phyloP scores from a whole-genome alignment of 2,888 invertebrate genomes.

The Esperia sulphurella region DNA sequence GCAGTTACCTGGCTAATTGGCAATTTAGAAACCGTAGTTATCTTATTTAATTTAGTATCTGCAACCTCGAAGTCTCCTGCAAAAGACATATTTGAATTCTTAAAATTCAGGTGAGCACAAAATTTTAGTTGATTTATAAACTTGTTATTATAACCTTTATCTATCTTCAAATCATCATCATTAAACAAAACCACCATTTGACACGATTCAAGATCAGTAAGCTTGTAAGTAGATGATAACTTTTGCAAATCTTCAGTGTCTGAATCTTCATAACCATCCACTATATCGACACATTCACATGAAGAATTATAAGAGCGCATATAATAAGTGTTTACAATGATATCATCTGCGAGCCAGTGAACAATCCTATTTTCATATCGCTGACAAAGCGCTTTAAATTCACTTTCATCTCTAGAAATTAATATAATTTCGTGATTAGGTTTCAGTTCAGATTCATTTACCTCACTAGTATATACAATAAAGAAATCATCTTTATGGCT shows the following conservation, averaged over 20 bases:
- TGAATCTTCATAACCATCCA: background rate
- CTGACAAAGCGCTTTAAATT: background rate
- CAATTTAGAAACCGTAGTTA: no score
- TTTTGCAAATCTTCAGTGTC: background rate
- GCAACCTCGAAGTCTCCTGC: no score
- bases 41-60: background rate
- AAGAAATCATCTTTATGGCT: no score
- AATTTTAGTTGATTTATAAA: background rate
- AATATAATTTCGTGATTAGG: background rate
- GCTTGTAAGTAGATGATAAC: background rate
- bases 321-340: background rate
- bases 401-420: background rate
- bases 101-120: no score
- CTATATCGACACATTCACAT: background rate
- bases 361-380: background rate
- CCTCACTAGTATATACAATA: background rate
- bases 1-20: background rate
- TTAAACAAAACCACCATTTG: background rate
- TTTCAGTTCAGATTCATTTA: background rate
- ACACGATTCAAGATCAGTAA: background rate
- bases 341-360: background rate
- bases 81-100: no score
- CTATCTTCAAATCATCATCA: background rate
- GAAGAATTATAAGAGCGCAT: background rate
- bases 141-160: background rate